These are phyloP conservation scores for Neolamprologus ventralis DNA, from an alignment of 2,113 vertebrate genomes.

Conservation along the genomic window DNA sequence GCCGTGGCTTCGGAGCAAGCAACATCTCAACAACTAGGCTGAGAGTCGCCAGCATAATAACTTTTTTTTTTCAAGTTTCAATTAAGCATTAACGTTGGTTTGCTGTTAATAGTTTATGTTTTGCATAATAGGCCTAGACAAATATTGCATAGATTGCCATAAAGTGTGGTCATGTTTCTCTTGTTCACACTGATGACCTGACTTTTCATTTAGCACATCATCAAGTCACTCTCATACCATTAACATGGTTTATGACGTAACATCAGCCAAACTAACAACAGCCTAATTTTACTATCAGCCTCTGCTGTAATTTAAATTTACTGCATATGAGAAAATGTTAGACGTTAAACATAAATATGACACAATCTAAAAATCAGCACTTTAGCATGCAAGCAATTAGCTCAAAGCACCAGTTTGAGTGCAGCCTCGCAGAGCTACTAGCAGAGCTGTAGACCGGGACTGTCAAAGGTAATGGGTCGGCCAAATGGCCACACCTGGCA, in stretches of 20 bases:
- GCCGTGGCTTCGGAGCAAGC: not conserved
- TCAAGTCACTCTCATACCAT: not conserved
- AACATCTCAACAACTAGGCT: not conserved
- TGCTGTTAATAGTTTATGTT: not conserved
- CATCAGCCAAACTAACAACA: not conserved
- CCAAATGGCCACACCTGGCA: accelerated
- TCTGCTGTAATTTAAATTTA: not conserved
- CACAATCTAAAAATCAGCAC: not conserved
- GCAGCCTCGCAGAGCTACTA: not conserved
- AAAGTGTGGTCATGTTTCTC: not conserved
- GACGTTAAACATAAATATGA: not conserved
- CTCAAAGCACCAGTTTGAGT: not conserved
- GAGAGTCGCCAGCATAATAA: not conserved
- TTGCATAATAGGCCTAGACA: not conserved
- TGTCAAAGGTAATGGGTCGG: not conserved
- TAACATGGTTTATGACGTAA: not conserved
- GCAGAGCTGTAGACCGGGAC: not conserved
- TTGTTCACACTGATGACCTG: not conserved
- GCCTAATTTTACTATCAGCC: not conserved
- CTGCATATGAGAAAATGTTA: not conserved
- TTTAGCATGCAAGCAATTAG: not conserved
- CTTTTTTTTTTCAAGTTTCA: not conserved
- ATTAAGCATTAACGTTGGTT: not conserved
- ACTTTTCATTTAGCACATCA: not conserved
- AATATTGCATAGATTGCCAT: not conserved